Base-by-base conservation (phyloP, 2,113 vertebrate species). In the Chauna torquata region DNA sequence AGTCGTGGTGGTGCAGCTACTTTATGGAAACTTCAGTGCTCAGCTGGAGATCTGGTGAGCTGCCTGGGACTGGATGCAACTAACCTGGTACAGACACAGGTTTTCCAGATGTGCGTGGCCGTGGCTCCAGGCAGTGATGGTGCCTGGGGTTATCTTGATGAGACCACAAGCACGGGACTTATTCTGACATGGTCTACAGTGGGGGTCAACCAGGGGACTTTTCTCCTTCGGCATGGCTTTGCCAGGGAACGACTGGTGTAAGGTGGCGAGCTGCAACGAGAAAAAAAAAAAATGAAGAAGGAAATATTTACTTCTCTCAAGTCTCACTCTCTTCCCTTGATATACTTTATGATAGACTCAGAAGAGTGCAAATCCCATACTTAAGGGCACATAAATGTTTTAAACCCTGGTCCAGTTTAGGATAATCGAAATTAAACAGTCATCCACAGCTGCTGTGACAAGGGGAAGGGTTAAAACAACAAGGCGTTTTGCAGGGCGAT, bases 381-480 rank as follows among this genome's bases (percentile, higher is more conserved):
- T 22, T 62, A n/a, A 7, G 30, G 57, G 16, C 38, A 78, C 8
- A 32, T 58, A 50, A 94, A 89, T n/a, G 11, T 69, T 89, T 92
- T 82, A 72, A 78, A 64, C 18, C 38, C 54, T 2, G 3, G 52
- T 91, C 58, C n/a, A 64, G 34, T 81, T 94, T 82, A 66, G 70
- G 78, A 30, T 71, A 92, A 80, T 50, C 15, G 14, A 76, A 93
- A 88, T 81, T 65, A 76, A 95, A 65, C 20, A 78, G 54, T 71
- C 65, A 82, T 74, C 57, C 6, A 1, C 72, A 94, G 86, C 65
- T 77, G 92, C 71, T 75, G 57, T 28, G 72, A 78, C 1, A 20
- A 88, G 47, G 76, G 79, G 88, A 94, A 87, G 92, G 85, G 92
- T 98, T 96, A 97, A 98, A 98, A 97, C 86, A 98, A 85, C 95